Percentiles rank a stretch among this genome's conserved stretches.
phyloP scores from a whole-genome alignment of 2,888 invertebrate genomes.

The Hirtodrosophila trivittata region DNA sequence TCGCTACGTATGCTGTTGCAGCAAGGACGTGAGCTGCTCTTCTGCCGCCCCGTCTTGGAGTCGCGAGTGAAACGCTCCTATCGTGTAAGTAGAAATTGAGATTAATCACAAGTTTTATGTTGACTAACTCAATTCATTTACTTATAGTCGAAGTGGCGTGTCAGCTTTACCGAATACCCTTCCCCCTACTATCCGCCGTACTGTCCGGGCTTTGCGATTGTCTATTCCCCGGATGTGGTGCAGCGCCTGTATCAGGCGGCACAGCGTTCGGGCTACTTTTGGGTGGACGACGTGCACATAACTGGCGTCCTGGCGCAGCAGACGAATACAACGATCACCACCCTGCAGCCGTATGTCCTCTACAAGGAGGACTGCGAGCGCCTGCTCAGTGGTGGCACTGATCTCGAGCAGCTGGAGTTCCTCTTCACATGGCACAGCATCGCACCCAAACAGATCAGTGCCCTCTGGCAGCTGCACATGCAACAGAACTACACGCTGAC shows the following conservation, averaged over 20 bases:
- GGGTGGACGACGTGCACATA: conserved; percentile 93
- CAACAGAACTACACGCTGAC: conserved; percentile 41
- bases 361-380: conserved; percentile 54
- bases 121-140: not conserved
- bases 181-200: conserved; percentile 88
- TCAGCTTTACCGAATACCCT: conserved; percentile 88
- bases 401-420: conserved; percentile 76
- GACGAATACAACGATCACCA: conserved; percentile 85
- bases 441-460: conserved; percentile 82
- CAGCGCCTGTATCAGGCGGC: conserved; percentile 86
- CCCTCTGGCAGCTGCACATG: conserved; percentile 82
- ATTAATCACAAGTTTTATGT: not conserved
- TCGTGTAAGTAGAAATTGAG: conserved; percentile 76
- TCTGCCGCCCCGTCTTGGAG: conserved; percentile 86
- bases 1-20: conserved; percentile 43
- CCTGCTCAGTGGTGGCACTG: conserved; percentile 68
- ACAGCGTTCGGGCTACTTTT: conserved; percentile 88
- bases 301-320: conserved; percentile 87
- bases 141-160: conserved; percentile 89
- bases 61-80: conserved; percentile 86
- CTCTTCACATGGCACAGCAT: conserved; percentile 84
- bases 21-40: conserved; percentile 85
- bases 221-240: conserved; percentile 88
- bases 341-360: conserved; percentile 71
- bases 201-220: conserved; percentile 89